A percentile compares a stretch with the other conserved stretches of the same genome.
phyloP scores from a whole-genome alignment of 2,113 vertebrate species.

The Melanerpes aurifrons region DNA sequence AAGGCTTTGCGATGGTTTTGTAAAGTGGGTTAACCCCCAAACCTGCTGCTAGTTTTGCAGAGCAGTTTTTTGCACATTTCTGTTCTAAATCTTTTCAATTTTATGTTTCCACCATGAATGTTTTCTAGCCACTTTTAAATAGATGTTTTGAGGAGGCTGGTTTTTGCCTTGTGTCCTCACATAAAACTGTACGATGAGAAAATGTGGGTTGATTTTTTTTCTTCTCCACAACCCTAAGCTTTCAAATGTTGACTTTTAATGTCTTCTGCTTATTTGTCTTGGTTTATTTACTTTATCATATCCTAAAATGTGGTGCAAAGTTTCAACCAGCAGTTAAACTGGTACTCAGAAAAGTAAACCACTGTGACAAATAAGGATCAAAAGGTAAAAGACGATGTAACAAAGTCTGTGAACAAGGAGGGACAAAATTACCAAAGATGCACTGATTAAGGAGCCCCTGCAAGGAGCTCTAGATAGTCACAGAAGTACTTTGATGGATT shows the following conservation, averaged over 20 bases:
- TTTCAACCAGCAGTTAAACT: neutral
- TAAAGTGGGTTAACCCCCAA: neutral
- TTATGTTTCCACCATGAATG: neutral
- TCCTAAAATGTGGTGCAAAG: neutral
- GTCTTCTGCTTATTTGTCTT: neutral
- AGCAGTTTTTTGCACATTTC: neutral
- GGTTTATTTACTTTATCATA: neutral
- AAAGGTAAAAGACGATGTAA: neutral
- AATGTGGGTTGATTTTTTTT: neutral
- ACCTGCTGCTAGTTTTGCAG: rapidly evolving
- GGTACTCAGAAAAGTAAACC: neutral
- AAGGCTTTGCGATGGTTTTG: too few relatives aligned
- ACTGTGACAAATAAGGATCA: neutral
- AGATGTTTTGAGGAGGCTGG: neutral
- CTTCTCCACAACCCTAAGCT: neutral
- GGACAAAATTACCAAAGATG: neutral
- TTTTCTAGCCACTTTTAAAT: neutral
- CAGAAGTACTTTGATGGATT: neutral
- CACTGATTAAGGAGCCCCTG: neutral
- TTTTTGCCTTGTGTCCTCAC: neutral
- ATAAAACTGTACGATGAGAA: neutral
- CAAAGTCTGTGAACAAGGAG: neutral
- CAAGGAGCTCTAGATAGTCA: neutral
- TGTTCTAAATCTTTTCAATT: neutral
- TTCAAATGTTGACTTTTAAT: neutral